phyloP scores from a whole-genome alignment of 2,113 vertebrate genomes.

The Bos javanicus region DNA sequence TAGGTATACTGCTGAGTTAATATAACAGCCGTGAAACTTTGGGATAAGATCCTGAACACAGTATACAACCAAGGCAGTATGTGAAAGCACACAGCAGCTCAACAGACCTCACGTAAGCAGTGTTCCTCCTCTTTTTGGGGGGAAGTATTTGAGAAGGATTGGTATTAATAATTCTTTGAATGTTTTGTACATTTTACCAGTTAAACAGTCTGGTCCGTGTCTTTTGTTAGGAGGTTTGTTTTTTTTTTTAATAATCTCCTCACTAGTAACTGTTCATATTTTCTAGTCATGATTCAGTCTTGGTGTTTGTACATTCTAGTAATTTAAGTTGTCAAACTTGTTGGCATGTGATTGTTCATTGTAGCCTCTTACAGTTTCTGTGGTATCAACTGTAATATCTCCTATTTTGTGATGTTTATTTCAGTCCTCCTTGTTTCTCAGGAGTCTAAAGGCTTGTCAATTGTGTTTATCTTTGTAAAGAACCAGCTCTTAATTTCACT shows the following conservation, averaged over 20 bases:
- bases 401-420: neutral
- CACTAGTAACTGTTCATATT: neutral
- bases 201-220: neutral
- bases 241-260: neutral
- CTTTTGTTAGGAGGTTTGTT: neutral
- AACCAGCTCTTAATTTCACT: neutral
- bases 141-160: neutral
- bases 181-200: neutral
- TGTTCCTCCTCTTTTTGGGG: neutral
- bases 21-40: neutral
- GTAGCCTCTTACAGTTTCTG: neutral
- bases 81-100: neutral
- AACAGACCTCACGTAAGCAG: neutral
- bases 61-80: neutral
- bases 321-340: neutral
- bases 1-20: neutral
- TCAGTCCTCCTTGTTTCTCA: neutral
- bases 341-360: neutral
- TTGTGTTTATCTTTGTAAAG: neutral
- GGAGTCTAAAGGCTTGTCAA: neutral
- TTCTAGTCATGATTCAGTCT: neutral
- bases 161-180: neutral
- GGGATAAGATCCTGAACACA: neutral
- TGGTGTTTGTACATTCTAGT: neutral
- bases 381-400: neutral